Evolutionary conservation across 2,888 invertebrate genomes (phyloP).

Genomic region (Reticulitermes lucifugus): DNA sequence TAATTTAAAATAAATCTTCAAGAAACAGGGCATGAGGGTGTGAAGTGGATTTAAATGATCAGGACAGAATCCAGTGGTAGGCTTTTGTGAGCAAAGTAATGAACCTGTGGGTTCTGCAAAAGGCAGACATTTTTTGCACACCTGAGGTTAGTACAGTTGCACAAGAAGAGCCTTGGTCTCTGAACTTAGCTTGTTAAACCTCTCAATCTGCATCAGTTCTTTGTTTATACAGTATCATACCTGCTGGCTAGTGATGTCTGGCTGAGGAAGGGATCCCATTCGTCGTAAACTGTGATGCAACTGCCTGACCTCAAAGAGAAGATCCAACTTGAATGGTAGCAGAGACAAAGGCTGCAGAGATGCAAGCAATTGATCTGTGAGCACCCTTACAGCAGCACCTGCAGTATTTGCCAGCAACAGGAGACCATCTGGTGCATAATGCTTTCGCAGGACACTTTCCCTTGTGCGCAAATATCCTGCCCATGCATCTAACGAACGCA

Average conservation of each 20-base stretch:
- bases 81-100: no score
- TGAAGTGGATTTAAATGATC: no score
- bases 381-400: constrained; percentile 68
- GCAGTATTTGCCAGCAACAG: constrained; percentile 73
- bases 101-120: no score
- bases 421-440: constrained; percentile 82
- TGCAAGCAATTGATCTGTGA: constrained; percentile 79
- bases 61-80: no score
- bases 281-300: constrained; percentile 80
- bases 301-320: constrained; percentile 82
- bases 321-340: constrained; percentile 84
- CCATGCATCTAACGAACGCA: constrained; percentile 92
- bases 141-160: no score
- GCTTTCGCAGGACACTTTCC: constrained; percentile 83
- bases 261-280: constrained; percentile 69
- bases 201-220: no score
- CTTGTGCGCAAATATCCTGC: constrained; percentile 86
- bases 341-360: constrained; percentile 84
- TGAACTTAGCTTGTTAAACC: no score
- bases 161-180: no score
- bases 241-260: constrained; percentile 52
- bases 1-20: no score
- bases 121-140: no score
- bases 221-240: background rate
- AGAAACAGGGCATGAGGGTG: no score